Conservation (phyloP, 2,888 invertebrate genomes). For the Microplitis manilae region DNA sequence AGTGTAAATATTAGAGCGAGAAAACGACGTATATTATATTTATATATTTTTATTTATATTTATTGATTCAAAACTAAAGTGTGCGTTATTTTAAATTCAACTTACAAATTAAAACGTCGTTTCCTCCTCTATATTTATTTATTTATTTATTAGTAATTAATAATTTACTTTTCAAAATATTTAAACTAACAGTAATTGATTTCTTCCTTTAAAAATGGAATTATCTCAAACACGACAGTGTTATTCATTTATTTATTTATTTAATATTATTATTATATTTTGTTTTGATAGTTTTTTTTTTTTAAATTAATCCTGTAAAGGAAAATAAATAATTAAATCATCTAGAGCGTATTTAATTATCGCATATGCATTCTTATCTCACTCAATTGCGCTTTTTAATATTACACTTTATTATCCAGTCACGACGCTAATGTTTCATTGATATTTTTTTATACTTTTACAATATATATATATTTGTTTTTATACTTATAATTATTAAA, state of each 20-base stretch:
- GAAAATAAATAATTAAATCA: not conserved
- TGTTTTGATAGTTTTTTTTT: not conserved
- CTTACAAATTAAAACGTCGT: not conserved
- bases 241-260: too few relatives aligned
- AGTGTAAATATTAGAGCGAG: not conserved
- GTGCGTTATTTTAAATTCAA: conserved; percentile 2
- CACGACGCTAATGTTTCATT: not conserved
- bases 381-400: not conserved
- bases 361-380: not conserved
- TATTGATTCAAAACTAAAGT: conserved; percentile 9
- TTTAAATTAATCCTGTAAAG: not conserved
- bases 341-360: not conserved
- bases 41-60: not conserved
- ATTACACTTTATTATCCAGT: not conserved
- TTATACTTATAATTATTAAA: not conserved
- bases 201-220: too few relatives aligned
- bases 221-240: too few relatives aligned
- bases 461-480: not conserved
- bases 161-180: not conserved
- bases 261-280: too few relatives aligned
- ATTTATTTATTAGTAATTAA: not conserved
- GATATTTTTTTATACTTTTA: not conserved
- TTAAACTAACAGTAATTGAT: not conserved
- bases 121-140: not conserved
- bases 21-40: conserved; percentile 7